phyloP scores from a whole-genome alignment of 2,113 vertebrate species.

The Brachypodius melanocephalos region DNA sequence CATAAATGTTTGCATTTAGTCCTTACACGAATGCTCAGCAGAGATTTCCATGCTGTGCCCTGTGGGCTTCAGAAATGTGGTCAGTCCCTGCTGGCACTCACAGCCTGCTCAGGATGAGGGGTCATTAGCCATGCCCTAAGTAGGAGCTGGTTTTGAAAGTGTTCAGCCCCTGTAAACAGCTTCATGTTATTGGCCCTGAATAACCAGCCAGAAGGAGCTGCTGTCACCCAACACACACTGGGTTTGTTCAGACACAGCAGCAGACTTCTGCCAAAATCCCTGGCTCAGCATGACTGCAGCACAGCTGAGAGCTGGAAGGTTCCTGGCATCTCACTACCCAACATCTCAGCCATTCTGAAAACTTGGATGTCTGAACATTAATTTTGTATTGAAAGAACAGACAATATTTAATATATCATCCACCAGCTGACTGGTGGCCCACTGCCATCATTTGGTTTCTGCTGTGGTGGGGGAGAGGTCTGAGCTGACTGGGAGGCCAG shows the following conservation, averaged over 20 bases:
- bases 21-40: background rate
- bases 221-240: rapidly evolving
- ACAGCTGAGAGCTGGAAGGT: background rate
- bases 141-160: background rate
- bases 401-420: background rate
- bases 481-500: background rate
- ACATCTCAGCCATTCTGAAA: background rate
- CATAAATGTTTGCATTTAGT: background rate
- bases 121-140: background rate
- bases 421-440: background rate
- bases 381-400: background rate
- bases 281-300: rapidly evolving
- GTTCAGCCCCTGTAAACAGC: background rate
- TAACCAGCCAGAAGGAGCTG: background rate
- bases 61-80: background rate
- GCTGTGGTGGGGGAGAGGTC: background rate
- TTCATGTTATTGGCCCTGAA: rapidly evolving
- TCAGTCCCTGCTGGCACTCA: background rate
- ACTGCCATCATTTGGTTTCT: rapidly evolving
- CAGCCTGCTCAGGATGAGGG: background rate
- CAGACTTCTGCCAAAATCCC: background rate
- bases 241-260: background rate
- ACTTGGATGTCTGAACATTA: background rate
- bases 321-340: rapidly evolving
- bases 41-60: background rate